Percentiles rank a stretch among this genome's conserved stretches.
Conservation (phyloP, 2,797 vertebrate species). For the Lepilemur septentrionalis region DNA sequence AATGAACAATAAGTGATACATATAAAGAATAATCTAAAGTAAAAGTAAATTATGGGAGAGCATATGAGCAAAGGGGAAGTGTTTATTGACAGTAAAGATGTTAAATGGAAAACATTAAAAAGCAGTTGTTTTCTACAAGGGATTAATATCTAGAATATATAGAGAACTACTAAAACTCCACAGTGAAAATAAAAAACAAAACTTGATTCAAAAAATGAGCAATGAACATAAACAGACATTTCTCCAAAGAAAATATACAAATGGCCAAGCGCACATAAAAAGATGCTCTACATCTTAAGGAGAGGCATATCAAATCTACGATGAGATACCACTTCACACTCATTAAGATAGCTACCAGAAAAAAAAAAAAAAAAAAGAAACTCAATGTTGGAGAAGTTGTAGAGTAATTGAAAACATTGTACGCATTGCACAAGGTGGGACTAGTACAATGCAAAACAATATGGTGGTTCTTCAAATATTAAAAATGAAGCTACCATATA, state of each 20-base stretch:
- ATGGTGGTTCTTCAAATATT: not conserved
- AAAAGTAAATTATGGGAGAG: not conserved
- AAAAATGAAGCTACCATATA: not conserved
- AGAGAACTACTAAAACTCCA: not conserved
- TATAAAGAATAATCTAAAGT: not conserved
- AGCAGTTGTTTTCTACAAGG: not conserved
- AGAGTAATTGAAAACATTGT: not conserved
- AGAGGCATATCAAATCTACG: not conserved
- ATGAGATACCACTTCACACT: not conserved
- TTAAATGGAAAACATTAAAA: not conserved
- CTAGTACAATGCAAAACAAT: not conserved
- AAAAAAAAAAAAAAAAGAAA: not conserved
- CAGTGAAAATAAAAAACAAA: not conserved
- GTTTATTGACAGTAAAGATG: not conserved
- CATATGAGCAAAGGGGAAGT: not conserved
- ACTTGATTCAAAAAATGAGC: not conserved
- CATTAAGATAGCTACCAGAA: not conserved
- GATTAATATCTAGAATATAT: not conserved
- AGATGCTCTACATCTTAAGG: not conserved
- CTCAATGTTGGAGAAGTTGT: not conserved
- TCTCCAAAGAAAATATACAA: not conserved
- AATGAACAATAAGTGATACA: not conserved
- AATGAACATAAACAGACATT: not conserved
- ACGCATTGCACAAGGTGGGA: not conserved
- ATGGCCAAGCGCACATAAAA: not conserved